These are phyloP conservation scores for Tauraco hartlaubi DNA, from an alignment of 2,797 vertebrate genomes.

Conservation along the genomic window DNA sequence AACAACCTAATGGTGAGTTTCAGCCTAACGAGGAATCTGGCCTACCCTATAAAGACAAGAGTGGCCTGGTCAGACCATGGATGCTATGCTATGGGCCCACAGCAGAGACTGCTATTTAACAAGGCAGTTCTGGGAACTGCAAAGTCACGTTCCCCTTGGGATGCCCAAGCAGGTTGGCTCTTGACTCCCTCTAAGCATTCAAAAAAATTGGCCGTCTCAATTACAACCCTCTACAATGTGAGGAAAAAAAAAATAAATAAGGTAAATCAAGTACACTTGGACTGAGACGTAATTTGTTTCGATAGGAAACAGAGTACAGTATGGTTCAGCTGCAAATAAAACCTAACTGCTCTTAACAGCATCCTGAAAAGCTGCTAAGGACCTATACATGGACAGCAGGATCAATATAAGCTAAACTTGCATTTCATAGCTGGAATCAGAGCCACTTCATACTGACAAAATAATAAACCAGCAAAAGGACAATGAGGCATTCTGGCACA, in stretches of 20 bases:
- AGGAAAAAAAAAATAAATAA: not conserved
- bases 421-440: slow-evolving; percentile 17
- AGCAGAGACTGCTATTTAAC: not conserved
- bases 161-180: not conserved
- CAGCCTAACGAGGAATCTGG: not conserved
- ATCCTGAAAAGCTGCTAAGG: slow-evolving; percentile 9
- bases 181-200: not conserved
- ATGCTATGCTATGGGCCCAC: not conserved
- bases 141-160: not conserved
- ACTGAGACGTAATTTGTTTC: not conserved
- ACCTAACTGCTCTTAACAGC: slow-evolving; percentile 9
- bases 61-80: not conserved
- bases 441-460: not conserved
- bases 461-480: slow-evolving; percentile 5
- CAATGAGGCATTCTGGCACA: not conserved
- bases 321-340: not conserved
- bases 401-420: slow-evolving; percentile 43
- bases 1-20: not conserved
- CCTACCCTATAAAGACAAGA: not conserved
- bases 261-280: not conserved
- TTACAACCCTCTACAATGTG: not conserved
- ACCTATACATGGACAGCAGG: not conserved
- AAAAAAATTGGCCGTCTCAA: not conserved
- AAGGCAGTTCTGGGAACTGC: not conserved
- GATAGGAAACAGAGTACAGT: not conserved